These are phyloP conservation scores for Aleiodes alternator DNA, from an alignment of 2,888 invertebrate species.

Conservation along the genomic window DNA sequence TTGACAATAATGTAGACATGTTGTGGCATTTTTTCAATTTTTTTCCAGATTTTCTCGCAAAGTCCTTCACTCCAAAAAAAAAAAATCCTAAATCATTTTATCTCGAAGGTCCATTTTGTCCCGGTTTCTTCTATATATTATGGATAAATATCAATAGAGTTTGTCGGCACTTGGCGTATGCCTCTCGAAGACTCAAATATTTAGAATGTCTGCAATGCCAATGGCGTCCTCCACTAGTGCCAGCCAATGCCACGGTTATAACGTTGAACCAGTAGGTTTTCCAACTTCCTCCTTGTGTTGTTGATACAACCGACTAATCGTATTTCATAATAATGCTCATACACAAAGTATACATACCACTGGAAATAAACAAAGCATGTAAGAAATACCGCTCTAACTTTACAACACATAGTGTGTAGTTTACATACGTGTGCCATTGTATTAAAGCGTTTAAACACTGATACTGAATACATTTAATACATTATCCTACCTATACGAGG, in stretches of 20 bases:
- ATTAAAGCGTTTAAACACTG: constrained; percentile 24
- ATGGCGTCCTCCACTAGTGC: constrained; percentile 32
- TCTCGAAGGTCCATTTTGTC: too few relatives aligned
- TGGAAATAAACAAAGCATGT: constrained; percentile 69
- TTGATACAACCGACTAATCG: constrained; percentile 64
- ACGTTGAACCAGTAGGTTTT: constrained; percentile 14
- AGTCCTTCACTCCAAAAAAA: too few relatives aligned
- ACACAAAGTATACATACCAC: constrained; percentile 52
- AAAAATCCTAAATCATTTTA: too few relatives aligned
- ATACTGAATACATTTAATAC: constrained; percentile 28
- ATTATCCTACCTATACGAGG: not conserved
- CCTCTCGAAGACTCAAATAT: constrained; percentile 61
- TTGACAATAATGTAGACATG: too few relatives aligned
- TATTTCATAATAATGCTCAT: constrained; percentile 70
- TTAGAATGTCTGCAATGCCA: constrained; percentile 58
- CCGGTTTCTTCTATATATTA: not conserved
- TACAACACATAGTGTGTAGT: constrained; percentile 30
- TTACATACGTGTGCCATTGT: constrained; percentile 27
- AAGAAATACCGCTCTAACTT: constrained; percentile 68
- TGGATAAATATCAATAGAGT: constrained; percentile 12
- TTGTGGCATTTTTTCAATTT: too few relatives aligned
- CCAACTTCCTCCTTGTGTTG: constrained; percentile 47
- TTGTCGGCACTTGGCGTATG: constrained; percentile 49
- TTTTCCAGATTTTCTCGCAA: too few relatives aligned
- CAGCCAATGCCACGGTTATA: constrained; percentile 35